Percentiles rank a stretch among this genome's conserved stretches.
These are phyloP conservation scores for Laspeyria flexula DNA, from an alignment of 2,888 invertebrate genomes.

Conservation along the genomic window DNA sequence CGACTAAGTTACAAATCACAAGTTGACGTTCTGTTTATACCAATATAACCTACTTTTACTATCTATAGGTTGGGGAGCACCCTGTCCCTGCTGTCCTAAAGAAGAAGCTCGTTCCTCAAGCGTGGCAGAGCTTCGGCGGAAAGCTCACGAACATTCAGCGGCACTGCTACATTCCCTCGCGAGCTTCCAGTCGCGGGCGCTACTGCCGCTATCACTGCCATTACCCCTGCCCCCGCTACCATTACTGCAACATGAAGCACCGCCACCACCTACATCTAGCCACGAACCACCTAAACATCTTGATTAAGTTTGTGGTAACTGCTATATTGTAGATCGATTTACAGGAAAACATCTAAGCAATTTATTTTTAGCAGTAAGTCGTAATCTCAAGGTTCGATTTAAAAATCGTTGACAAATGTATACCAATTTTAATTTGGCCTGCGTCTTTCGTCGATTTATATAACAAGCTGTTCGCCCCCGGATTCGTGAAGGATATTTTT, in stretches of 20 bases:
- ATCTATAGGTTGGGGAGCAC: constrained; percentile 89
- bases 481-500: no score
- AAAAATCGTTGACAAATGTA: no score
- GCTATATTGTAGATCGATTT: neutral
- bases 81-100: constrained; percentile 92
- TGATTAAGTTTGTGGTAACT: constrained; percentile 48
- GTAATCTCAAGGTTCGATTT: no score
- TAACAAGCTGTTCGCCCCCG: no score
- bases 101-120: constrained; percentile 93
- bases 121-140: constrained; percentile 95
- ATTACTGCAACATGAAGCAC: constrained; percentile 58
- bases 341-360: no score
- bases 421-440: no score
- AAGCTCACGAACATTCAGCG: constrained; percentile 98
- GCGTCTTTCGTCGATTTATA: no score
- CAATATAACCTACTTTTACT: no score
- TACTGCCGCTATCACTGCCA: constrained; percentile 75
- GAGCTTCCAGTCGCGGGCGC: constrained; percentile 87
- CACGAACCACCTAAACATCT: constrained; percentile 69
- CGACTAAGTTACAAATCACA: no score
- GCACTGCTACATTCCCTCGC: constrained; percentile 92
- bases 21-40: no score
- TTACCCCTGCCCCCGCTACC: constrained; percentile 72
- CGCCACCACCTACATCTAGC: constrained; percentile 39
- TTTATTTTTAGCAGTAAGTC: no score